Base-by-base conservation (phyloP, 2,113 vertebrate genomes). In the Chloropsis cyanopogon region DNA sequence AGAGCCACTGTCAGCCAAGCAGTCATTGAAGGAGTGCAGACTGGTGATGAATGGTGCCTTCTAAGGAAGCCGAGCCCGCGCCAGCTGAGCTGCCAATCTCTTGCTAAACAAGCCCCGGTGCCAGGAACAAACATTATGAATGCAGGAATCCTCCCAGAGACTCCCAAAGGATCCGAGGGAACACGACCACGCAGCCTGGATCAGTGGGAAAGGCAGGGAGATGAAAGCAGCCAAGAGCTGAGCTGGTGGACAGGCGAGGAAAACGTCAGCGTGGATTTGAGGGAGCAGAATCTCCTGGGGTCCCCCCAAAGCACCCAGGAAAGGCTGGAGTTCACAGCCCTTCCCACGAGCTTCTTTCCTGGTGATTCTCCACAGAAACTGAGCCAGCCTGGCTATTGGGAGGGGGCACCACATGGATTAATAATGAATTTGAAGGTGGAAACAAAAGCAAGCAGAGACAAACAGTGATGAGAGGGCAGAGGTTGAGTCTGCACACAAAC, bases 171-270 rank as follows among this genome's bases (percentile, higher is more conserved):
- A 60, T 10, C 33, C 4, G 0, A 26, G 39, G 47, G 63, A 90
- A 49, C 11, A 12, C 60, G 18, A 53, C 11, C 68, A 37, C 81
- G 22, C 63, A 61, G 88, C 72, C 25, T 8, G 50, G 37, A 70
- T 11, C n/a, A 3, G 31, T 4, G 9, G 2, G 46, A 42, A 64
- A 84, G 79, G 24, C 71, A 86, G 54, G 0, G 1, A 31, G 4
- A 69, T 6, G 5, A 15, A 14, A 50, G 42, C 39, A 85, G 90
- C 79, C 82, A 69, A 21, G 85, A 63, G 24, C 5, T 21, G 72
- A 76, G 78, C 11, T 14, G 11, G 60, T 17, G 37, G 47, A 37
- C 0, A 2, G 2, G 41, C 0, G 0, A 77, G 33, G 56, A 57
- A 42, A 72, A 63, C 8, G 11, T 9, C 89, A 50, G 15, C 3